These are phyloP conservation scores for Sinopyrophorus schimmeli DNA, from an alignment of 2,888 invertebrate genomes.

Conservation along the genomic window DNA sequence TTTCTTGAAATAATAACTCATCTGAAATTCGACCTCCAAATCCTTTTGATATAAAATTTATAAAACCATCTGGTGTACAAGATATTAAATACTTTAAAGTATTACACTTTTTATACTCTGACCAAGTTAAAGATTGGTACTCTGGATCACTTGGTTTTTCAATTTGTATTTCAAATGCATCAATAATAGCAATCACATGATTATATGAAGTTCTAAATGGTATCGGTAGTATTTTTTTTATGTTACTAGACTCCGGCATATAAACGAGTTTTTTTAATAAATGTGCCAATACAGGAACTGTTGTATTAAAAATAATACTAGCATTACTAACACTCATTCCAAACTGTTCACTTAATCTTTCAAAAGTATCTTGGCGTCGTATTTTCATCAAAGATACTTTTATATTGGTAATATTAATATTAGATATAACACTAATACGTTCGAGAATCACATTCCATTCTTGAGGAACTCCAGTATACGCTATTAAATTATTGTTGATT, in stretches of 20 bases:
- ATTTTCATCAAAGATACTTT: too few species aligned
- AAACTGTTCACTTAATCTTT: background rate
- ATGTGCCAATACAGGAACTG: background rate
- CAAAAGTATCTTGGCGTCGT: background rate
- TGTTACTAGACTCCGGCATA: conserved; percentile 17
- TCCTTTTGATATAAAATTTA: conserved; percentile 8
- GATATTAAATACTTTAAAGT: conserved; percentile 39
- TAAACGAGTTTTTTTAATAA: conserved; percentile 18
- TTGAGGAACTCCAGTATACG: too few species aligned
- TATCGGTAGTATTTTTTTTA: conserved; percentile 30
- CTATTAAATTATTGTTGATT: too few species aligned
- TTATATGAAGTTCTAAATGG: conserved; percentile 33
- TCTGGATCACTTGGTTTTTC: conserved; percentile 46
- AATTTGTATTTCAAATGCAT: conserved; percentile 49
- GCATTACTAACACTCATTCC: background rate
- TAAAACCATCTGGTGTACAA: conserved; percentile 35
- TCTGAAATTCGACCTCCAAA: conserved; percentile 8
- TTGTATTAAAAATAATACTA: background rate
- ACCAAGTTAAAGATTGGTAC: conserved; percentile 46
- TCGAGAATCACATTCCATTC: too few species aligned
- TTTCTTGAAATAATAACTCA: conserved; percentile 24
- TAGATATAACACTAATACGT: too few species aligned
- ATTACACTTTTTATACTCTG: conserved; percentile 41
- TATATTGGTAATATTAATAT: too few species aligned
- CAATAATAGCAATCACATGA: conserved; percentile 44